Evolutionary conservation across 2,888 invertebrate species (phyloP).

Genomic region (Leistus spinibarbis): DNA sequence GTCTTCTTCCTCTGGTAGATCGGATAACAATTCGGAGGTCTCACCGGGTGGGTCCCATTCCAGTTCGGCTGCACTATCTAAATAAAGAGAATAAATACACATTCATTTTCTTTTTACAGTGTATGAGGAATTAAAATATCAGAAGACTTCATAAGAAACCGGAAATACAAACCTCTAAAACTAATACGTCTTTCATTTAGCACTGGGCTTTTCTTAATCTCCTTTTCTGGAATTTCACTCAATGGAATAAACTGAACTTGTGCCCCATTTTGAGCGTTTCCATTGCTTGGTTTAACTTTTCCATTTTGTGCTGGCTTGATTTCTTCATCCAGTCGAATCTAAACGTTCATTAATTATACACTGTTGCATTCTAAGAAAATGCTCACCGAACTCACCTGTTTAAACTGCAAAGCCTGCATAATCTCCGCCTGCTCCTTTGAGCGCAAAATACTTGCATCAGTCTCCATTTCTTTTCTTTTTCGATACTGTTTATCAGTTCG

Average conservation of each 20-base stretch:
- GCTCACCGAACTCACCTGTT: conserved; percentile 20
- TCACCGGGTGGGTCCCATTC: conserved; percentile 66
- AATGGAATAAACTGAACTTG: conserved; percentile 22
- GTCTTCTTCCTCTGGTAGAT: conserved; percentile 54
- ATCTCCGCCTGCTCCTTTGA: conserved; percentile 76
- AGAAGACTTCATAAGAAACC: no score
- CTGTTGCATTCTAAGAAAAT: conserved; percentile 17
- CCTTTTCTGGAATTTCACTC: conserved; percentile 6
- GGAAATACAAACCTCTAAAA: conserved; percentile 61
- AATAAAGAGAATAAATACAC: conserved; percentile 9
- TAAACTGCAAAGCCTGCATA: conserved; percentile 59
- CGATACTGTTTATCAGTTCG: conserved; percentile 76
- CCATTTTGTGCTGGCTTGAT: conserved; percentile 51
- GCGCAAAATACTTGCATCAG: conserved; percentile 76
- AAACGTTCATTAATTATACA: background rate
- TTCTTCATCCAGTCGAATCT: conserved; percentile 31
- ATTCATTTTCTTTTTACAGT: background rate
- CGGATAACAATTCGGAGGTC: conserved; percentile 53
- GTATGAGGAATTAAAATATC: no score
- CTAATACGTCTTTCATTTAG: conserved; percentile 58
- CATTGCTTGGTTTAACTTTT: conserved; percentile 51
- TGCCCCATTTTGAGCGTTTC: conserved; percentile 48
- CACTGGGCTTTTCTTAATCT: conserved; percentile 8
- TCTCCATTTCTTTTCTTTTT: conserved; percentile 73
- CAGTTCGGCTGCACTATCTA: conserved; percentile 61